Percentiles rank a stretch among this genome's conserved stretches.
Conservation (phyloP, 2,888 invertebrate species). For the Archaeoteleia sp. region DNA sequence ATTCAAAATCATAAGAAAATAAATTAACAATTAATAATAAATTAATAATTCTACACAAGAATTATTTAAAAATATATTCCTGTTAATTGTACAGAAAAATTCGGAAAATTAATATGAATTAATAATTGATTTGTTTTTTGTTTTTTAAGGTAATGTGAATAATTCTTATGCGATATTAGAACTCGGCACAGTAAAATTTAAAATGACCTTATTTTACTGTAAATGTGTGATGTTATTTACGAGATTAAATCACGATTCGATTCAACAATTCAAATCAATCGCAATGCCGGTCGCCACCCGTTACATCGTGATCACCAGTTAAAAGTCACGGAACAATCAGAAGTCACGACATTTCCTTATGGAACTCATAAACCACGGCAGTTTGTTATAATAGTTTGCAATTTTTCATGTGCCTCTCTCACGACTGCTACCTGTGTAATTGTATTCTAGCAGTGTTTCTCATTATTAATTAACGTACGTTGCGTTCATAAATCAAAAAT, state of each 20-base stretch:
- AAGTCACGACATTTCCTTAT: conserved; percentile 67
- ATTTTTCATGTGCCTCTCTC: conserved; percentile 41
- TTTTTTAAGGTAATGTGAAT: too few relatives aligned
- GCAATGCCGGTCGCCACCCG: conserved; percentile 25
- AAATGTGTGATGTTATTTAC: conserved; percentile 11
- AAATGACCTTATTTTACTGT: conserved; percentile 1
- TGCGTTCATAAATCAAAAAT: neutral
- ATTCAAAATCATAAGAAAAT: too few relatives aligned
- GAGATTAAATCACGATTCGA: conserved; percentile 37
- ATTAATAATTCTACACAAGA: too few relatives aligned
- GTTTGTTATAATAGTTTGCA: conserved; percentile 56
- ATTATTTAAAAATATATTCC: too few relatives aligned
- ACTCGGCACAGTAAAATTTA: too few relatives aligned
- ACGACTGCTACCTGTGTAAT: conserved; percentile 27
- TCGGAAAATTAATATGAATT: too few relatives aligned
- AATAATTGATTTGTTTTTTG: too few relatives aligned
- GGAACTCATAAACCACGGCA: conserved; percentile 66
- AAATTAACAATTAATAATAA: too few relatives aligned
- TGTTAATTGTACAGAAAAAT: too few relatives aligned
- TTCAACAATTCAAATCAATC: conserved; percentile 15
- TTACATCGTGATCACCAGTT: conserved; percentile 16
- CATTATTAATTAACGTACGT: conserved; percentile 6
- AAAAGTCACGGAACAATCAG: conserved; percentile 61
- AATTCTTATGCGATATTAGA: too few relatives aligned
- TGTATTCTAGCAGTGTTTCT: conserved; percentile 34